Evolutionary conservation across 2,113 vertebrate genomes (phyloP).

Genomic region (Cheilinus undulatus): DNA sequence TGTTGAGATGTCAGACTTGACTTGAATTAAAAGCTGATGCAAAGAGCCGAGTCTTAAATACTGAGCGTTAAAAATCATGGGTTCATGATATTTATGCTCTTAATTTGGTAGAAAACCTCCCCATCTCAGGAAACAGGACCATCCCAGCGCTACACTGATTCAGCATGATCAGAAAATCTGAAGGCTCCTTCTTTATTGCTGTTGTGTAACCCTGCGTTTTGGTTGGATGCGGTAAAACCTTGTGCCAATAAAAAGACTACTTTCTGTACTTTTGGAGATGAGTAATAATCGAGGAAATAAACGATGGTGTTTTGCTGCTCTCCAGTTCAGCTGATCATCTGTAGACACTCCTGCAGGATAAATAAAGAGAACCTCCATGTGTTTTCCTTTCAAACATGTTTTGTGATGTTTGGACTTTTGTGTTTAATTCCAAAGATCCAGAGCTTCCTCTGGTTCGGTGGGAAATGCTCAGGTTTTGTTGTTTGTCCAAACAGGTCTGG

Average conservation of each 20-base stretch:
- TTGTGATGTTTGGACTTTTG: constrained; percentile 1
- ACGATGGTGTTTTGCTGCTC: not conserved
- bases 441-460: not conserved
- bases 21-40: too few relatives aligned
- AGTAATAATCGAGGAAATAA: not conserved
- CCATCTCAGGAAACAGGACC: too few relatives aligned
- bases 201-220: not conserved
- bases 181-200: not conserved
- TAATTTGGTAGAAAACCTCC: not conserved
- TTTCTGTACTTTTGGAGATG: not conserved
- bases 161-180: too few relatives aligned
- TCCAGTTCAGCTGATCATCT: not conserved
- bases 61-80: too few relatives aligned
- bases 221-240: not conserved
- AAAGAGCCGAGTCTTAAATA: too few relatives aligned
- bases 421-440: not conserved
- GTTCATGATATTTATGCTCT: not conserved
- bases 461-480: not conserved
- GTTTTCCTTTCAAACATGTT: constrained; percentile 28
- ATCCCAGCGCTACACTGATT: too few relatives aligned
- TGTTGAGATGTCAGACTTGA: too few relatives aligned
- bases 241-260: not conserved
- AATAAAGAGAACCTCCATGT: not conserved
- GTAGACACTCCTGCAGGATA: constrained; percentile 18
- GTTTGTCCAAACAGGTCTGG: not conserved